A percentile compares a stretch with the other conserved stretches of the same genome.
phyloP scores from a whole-genome alignment of 2,113 vertebrate genomes.

The Campylomormyrus tamandua region DNA sequence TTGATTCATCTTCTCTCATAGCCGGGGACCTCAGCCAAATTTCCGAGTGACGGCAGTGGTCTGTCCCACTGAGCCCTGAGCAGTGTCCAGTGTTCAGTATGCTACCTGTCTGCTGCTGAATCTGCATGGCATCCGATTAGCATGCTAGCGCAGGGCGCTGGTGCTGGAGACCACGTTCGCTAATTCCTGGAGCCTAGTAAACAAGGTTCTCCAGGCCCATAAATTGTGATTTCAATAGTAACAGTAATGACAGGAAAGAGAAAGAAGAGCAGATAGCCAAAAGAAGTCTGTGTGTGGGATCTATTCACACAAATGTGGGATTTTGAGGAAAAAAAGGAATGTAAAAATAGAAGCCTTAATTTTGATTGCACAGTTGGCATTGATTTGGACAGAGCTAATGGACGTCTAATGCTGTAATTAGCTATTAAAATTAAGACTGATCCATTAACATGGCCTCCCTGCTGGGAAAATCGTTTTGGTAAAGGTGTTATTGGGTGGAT shows the following conservation, averaged over 20 bases:
- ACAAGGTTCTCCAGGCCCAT: background rate
- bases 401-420: background rate
- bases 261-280: slow-evolving; percentile 9
- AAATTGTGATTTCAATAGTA: slow-evolving; percentile 1
- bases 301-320: background rate
- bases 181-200: background rate
- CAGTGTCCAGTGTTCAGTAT: background rate
- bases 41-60: background rate
- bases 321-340: background rate
- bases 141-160: background rate
- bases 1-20: background rate
- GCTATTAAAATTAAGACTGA: background rate
- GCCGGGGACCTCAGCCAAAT: background rate
- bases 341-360: slow-evolving; percentile 10
- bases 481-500: background rate
- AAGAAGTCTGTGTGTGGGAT: background rate
- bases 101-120: background rate
- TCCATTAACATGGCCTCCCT: slow-evolving; percentile 1
- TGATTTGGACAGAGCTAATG: slow-evolving; percentile 8
- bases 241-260: slow-evolving; percentile 3
- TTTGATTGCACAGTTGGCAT: slow-evolving; percentile 7
- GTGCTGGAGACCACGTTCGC: background rate
- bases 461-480: background rate
- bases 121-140: background rate
- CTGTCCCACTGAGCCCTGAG: background rate